Evolutionary conservation across 2,888 invertebrate genomes (phyloP), one percentile per base, ranked within the genome.

Genomic region (Pristionchus japonicus): DNA sequence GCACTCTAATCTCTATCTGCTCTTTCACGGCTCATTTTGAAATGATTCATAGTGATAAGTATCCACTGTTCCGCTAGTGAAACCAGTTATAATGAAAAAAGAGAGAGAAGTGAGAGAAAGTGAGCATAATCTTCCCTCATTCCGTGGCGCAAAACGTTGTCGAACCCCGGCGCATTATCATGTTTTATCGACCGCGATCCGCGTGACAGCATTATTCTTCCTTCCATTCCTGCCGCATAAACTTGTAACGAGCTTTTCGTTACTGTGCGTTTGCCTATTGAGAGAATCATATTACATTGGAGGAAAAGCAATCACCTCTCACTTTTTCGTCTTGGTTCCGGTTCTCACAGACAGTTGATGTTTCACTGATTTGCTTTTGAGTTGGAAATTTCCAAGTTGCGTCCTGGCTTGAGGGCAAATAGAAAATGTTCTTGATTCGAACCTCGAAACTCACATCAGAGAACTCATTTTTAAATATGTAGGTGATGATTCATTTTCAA

Each of bases 71-170:
- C 37, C n/a, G 3, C 3, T 20, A 37, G 31, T 7, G 23, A 20
- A 70, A 70, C 70, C 70, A 70, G 70, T 70, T 70, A 15, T 20
- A 70, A 70, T 70, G 70, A 70, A 64, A 31, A 61, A 27, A 64
- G 64, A 64, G 64, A 0, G 64, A 27, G 0, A 37, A 1, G 70
- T 20, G 23, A 37, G 70, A 70, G 20, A 70, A 3, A 34, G 0
- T 13, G 37, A 15, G 37, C 34, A 70, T 70, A 70, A 70, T 70
- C 70, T 37, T 23, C 70, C 31, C 40, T 40, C 70, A 34, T 34
- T 37, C 13, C 17, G 31, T 31, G 11, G 11, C 64, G 64, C 31
- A 13, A 70, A 70, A 70, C 37, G 15, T 70, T 37, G 57, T 23
- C 57, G 52, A 52, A 52, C 17, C 17, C 49, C 49, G 49, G 2